Percentiles rank a stretch among this genome's conserved stretches.
These are phyloP conservation scores for Heterotilapia buettikoferi DNA, from an alignment of 2,113 vertebrate genomes.

Conservation along the genomic window DNA sequence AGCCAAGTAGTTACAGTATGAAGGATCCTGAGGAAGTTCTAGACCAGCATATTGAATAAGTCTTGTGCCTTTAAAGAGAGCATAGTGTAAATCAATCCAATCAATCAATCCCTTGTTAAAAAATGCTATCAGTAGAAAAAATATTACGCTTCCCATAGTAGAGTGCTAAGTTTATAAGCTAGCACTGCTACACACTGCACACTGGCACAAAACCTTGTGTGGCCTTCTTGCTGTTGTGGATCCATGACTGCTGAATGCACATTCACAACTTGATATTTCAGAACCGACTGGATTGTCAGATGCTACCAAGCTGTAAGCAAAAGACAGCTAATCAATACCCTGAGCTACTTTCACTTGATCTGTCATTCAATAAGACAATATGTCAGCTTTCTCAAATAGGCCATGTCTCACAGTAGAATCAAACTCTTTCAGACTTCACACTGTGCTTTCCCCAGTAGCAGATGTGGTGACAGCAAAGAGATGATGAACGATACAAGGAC, in stretches of 20 bases:
- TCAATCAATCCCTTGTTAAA: background rate
- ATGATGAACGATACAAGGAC: constrained; percentile 46
- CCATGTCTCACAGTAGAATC: constrained; percentile 8
- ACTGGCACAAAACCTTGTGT: background rate
- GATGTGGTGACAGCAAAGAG: constrained; percentile 37
- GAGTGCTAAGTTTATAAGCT: background rate
- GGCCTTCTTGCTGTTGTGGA: background rate
- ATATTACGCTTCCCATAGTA: background rate
- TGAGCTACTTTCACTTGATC: constrained; percentile 1
- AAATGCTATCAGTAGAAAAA: background rate
- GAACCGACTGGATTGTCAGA: background rate
- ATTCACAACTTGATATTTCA: constrained; percentile 2
- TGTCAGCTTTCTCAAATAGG: constrained; percentile 14
- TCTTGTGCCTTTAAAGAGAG: background rate
- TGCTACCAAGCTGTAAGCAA: background rate
- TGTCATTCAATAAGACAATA: constrained; percentile 19
- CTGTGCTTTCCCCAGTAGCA: constrained; percentile 7
- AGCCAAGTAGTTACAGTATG: background rate
- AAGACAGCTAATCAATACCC: constrained; percentile 30
- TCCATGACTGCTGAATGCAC: background rate
- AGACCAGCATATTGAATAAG: background rate
- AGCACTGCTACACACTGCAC: background rate
- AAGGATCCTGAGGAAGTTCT: background rate
- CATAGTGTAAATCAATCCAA: background rate
- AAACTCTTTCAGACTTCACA: constrained; percentile 20